Evolutionary conservation across 1,140 invertebrate species (phyloP), one percentile per base, ranked within the genome.

Genomic region (Caenorhabditis brenneri): DNA sequence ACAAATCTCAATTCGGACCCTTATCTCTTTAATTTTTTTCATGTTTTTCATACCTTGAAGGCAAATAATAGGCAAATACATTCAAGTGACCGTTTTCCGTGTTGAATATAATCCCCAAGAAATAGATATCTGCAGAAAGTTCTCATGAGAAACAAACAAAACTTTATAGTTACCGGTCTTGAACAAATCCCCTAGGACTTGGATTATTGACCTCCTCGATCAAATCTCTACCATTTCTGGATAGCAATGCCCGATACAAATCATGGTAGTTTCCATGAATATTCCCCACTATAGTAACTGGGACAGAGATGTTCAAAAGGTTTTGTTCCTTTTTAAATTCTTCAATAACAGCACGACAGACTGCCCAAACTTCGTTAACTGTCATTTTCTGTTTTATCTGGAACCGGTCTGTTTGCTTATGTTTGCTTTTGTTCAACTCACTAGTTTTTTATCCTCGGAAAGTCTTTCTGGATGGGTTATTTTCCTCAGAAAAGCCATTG

Each of bases 221-320:
- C 6, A 33, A 36, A 16, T 65, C 33, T 15, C 3, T 29, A 36
- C 19, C 27, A 29, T 22, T 65, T 36, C 31, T 65, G 0, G 58
- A 29, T 31, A 65, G 19, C 1, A 65, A 19, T 15, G 58, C 29
- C 6, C 58, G 58, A 65, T 65, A 65, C 24, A 65, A 65, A 65
- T 65, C 58, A 27, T 65, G 58, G 16, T 27, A 65, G 19, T 65
- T 65, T 36, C 58, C 58, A 65, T 65, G 58, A 36, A 65, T 19
- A 36, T 65, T 31, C 19, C 58, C 58, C 16, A 65, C 31, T 10
- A 65, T 19, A 2, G 58, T 65, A 65, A 65, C 19, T n/a, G 58
- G 58, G 36, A 27, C 31, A 65, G n/a, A 5, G 10, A 65, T 15
- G 0, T 36, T 36, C 7, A 65, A 4, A n/a, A 65, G 31, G 19